These are phyloP conservation scores for Pemphigus obesinymphae DNA, from an alignment of 1,140 invertebrate species.

Conservation along the genomic window DNA sequence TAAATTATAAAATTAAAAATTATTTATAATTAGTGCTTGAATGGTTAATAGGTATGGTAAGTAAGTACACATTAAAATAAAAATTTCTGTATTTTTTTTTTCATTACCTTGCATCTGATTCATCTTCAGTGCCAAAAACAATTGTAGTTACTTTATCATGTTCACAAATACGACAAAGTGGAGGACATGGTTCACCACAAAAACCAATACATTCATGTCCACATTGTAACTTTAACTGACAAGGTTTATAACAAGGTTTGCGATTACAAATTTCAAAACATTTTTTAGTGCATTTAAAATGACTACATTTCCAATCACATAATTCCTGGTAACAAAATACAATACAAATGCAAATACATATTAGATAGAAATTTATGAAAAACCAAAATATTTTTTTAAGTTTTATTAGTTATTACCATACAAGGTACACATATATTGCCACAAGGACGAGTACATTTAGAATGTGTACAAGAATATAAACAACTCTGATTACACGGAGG, in stretches of 20 bases:
- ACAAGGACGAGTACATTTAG: constrained; percentile 56
- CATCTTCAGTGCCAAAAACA: constrained; percentile 59
- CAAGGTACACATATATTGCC: constrained; percentile 60
- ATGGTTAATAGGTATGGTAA: too few species aligned
- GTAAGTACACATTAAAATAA: background rate
- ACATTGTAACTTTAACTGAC: constrained; percentile 54
- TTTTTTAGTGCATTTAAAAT: constrained; percentile 56
- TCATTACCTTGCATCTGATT: constrained; percentile 55
- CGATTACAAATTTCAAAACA: constrained; percentile 57
- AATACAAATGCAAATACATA: background rate
- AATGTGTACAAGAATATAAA: constrained; percentile 57
- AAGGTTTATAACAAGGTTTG: constrained; percentile 56
- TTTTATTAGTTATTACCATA: constrained; percentile 50
- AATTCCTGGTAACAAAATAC: constrained; percentile 49
- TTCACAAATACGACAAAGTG: constrained; percentile 54
- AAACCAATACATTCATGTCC: constrained; percentile 61
- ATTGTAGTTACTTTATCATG: constrained; percentile 53
- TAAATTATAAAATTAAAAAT: too few species aligned
- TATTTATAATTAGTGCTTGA: too few species aligned
- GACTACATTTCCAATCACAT: constrained; percentile 54
- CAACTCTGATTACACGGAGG: constrained; percentile 60
- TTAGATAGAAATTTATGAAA: too few species aligned
- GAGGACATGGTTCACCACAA: constrained; percentile 63
- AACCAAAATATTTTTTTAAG: background rate
- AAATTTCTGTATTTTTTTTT: background rate